Percentiles rank a stretch among this genome's conserved stretches.
phyloP scores from a whole-genome alignment of 2,888 invertebrate genomes.

The Caenorhabditis imperialis region DNA sequence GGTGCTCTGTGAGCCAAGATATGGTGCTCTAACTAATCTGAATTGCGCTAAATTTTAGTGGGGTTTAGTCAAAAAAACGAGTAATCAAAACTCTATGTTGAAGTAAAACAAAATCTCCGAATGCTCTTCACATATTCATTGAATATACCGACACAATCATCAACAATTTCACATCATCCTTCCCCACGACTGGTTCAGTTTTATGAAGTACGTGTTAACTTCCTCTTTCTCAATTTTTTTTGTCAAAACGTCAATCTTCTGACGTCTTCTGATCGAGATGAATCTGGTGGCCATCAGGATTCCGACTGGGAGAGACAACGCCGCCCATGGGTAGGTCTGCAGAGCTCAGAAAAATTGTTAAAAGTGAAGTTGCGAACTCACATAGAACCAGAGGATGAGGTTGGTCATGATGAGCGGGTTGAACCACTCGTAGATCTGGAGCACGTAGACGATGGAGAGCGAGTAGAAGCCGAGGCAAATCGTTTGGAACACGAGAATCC shows the following conservation, averaged over 20 bases:
- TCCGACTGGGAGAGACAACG: slow-evolving; percentile 16
- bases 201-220: neutral
- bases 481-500: slow-evolving; percentile 11
- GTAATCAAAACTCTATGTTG: too few relatives aligned
- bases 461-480: slow-evolving; percentile 9
- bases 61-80: too few relatives aligned
- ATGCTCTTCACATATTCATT: too few relatives aligned
- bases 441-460: neutral
- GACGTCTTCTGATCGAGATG: slow-evolving; percentile 3
- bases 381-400: slow-evolving; percentile 17
- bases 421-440: neutral
- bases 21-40: too few relatives aligned
- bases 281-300: slow-evolving; percentile 5
- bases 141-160: too few relatives aligned
- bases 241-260: slow-evolving; percentile 1
- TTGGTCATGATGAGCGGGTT: neutral
- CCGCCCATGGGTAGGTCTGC: slow-evolving; percentile 20
- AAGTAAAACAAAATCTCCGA: too few relatives aligned
- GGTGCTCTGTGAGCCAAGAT: too few relatives aligned
- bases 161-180: too few relatives aligned
- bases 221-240: neutral
- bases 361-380: neutral
- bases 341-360: too few relatives aligned
- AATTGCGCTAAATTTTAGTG: too few relatives aligned
- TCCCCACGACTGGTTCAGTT: slow-evolving; percentile 12